Conservation (phyloP, 2,888 invertebrate genomes). For the Heteropelma amictum region DNA sequence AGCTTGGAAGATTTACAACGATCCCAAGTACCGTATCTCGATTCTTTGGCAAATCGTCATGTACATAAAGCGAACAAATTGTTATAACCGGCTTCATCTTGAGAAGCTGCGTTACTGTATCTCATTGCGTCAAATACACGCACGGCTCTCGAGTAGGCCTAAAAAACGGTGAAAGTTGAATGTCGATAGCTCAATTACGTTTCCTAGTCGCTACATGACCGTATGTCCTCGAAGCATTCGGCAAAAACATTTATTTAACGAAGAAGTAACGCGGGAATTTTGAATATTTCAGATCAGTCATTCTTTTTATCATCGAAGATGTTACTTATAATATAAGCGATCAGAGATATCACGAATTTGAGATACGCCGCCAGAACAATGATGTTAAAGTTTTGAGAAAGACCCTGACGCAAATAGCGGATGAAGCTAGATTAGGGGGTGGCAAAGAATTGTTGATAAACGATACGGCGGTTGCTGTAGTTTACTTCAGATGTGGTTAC, state of each 20-base stretch:
- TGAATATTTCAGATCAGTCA: slow-evolving; percentile 82
- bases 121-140: no score
- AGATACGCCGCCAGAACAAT: slow-evolving; percentile 86
- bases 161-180: no score
- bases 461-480: slow-evolving; percentile 87
- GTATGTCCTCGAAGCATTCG: neutral
- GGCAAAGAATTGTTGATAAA: slow-evolving; percentile 85
- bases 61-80: no score
- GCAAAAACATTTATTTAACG: neutral
- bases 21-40: slow-evolving; percentile 79
- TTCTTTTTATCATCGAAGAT: slow-evolving; percentile 93
- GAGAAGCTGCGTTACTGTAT: no score
- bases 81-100: no score
- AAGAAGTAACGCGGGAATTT: no score
- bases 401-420: slow-evolving; percentile 85
- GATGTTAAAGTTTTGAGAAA: slow-evolving; percentile 86
- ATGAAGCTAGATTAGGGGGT: slow-evolving; percentile 81
- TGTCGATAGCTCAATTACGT: no score
- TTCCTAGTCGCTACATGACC: no score
- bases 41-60: no score
- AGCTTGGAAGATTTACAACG: slow-evolving; percentile 92
- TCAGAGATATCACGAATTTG: slow-evolving; percentile 95
- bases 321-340: slow-evolving; percentile 95
- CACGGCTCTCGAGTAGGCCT: no score
- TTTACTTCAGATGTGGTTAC: slow-evolving; percentile 95